Conservation (phyloP, 2,888 invertebrate species). For the Zele albiditarsus region DNA sequence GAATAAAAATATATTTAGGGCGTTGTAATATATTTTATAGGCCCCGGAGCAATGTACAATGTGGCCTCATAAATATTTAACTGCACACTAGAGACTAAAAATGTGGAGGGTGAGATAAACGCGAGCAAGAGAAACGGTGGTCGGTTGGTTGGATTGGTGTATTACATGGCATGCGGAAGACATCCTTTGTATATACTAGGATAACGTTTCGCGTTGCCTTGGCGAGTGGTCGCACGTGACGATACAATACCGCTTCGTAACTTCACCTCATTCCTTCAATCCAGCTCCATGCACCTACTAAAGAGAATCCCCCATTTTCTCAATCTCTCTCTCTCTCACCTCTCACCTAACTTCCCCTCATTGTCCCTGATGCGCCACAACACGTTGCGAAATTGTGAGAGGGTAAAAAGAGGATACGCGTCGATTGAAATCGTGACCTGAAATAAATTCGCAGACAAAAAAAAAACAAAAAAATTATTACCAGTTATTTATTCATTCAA, state of each 20-base stretch:
- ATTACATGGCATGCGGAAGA: conserved; percentile 31
- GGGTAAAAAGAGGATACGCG: background rate
- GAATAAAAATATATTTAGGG: conserved; percentile 8
- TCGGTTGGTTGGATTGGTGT: background rate
- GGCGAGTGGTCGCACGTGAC: conserved; percentile 70
- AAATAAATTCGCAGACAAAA: background rate
- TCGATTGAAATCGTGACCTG: conserved; percentile 20
- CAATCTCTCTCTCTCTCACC: background rate
- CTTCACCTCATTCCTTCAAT: conserved; percentile 59
- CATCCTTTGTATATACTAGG: conserved; percentile 43
- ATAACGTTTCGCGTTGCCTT: conserved; percentile 59
- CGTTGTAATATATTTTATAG: conserved; percentile 2
- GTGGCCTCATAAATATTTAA: conserved; percentile 22
- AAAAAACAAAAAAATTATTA: too few relatives aligned
- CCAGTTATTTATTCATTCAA: too few relatives aligned
- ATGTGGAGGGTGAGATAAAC: conserved; percentile 6
- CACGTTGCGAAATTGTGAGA: conserved; percentile 2
- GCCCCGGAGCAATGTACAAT: conserved; percentile 6
- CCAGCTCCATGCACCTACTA: background rate
- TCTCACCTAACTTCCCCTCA: background rate
- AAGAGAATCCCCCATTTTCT: background rate
- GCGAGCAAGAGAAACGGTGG: background rate
- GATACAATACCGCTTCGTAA: conserved; percentile 66
- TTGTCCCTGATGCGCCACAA: background rate
- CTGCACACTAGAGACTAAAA: conserved; percentile 38